phyloP scores from a whole-genome alignment of 2,888 invertebrate species.

The Oscheius onirici region DNA sequence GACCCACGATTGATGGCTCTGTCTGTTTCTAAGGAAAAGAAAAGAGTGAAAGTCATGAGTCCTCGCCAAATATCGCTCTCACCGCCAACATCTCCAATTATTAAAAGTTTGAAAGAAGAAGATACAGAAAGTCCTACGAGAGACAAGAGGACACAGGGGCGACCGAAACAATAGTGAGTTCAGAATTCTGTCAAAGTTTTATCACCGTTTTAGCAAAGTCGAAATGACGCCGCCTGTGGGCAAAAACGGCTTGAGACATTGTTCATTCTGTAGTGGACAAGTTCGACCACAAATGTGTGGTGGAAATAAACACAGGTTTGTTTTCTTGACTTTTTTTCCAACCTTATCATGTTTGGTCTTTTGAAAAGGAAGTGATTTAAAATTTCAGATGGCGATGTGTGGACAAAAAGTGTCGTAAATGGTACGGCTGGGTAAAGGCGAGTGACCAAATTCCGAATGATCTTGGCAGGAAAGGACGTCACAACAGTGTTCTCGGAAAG shows the following conservation, averaged over 20 bases:
- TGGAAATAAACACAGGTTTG: slow-evolving; percentile 44
- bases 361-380: too few relatives aligned
- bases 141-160: slow-evolving; percentile 29
- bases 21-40: slow-evolving; percentile 7
- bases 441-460: slow-evolving; percentile 68
- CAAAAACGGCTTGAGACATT: slow-evolving; percentile 50
- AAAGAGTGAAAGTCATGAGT: slow-evolving; percentile 14
- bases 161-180: slow-evolving; percentile 46
- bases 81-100: slow-evolving; percentile 14
- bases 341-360: neutral
- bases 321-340: neutral
- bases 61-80: slow-evolving; percentile 22
- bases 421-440: slow-evolving; percentile 69
- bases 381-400: slow-evolving; percentile 67
- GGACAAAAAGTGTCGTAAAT: slow-evolving; percentile 69
- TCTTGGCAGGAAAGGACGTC: slow-evolving; percentile 54
- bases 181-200: neutral
- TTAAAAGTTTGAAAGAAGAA: neutral
- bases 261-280: slow-evolving; percentile 57
- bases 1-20: neutral
- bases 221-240: slow-evolving; percentile 59
- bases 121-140: neutral
- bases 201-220: slow-evolving; percentile 50
- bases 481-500: slow-evolving; percentile 24
- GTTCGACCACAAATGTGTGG: slow-evolving; percentile 64